phyloP scores from a whole-genome alignment of 2,888 invertebrate species.

The Rhagonycha fulva region DNA sequence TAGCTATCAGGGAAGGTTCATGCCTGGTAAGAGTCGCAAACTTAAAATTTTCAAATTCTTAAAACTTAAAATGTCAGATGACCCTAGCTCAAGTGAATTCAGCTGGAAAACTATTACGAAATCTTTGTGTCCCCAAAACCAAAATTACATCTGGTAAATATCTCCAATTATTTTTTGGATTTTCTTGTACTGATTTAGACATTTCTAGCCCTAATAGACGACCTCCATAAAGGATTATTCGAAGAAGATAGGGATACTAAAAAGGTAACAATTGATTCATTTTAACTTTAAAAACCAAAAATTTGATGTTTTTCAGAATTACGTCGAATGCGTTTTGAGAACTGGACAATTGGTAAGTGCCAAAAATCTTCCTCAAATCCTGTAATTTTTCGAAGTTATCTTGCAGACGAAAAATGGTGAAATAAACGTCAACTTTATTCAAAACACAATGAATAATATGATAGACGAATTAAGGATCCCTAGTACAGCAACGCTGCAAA shows the following conservation, averaged over 20 bases:
- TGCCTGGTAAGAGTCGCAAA: not conserved
- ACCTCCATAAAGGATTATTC: not conserved
- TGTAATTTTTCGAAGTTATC: no score
- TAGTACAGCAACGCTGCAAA: not conserved
- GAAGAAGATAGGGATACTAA: not conserved
- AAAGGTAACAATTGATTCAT: not conserved
- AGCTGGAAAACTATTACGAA: conserved; percentile 64
- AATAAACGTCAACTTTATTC: not conserved
- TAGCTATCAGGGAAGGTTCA: not conserved
- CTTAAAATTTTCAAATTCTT: not conserved
- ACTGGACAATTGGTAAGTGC: not conserved
- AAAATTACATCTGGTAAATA: conserved; percentile 60
- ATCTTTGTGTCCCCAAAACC: conserved; percentile 65
- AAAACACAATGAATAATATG: not conserved
- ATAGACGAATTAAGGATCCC: not conserved
- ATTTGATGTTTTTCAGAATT: not conserved
- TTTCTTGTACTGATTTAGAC: conserved; percentile 15
- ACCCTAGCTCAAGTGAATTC: conserved; percentile 62
- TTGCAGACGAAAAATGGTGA: not conserved
- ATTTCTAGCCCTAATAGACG: conserved; percentile 14
- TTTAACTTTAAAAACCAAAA: no score
- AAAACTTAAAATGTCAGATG: conserved; percentile 32
- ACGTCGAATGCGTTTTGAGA: not conserved
- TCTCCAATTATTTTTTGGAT: conserved; percentile 3
- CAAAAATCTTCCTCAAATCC: no score